These are phyloP conservation scores for Anas capensis DNA, from an alignment of 2,797 vertebrate species.

Conservation along the genomic window DNA sequence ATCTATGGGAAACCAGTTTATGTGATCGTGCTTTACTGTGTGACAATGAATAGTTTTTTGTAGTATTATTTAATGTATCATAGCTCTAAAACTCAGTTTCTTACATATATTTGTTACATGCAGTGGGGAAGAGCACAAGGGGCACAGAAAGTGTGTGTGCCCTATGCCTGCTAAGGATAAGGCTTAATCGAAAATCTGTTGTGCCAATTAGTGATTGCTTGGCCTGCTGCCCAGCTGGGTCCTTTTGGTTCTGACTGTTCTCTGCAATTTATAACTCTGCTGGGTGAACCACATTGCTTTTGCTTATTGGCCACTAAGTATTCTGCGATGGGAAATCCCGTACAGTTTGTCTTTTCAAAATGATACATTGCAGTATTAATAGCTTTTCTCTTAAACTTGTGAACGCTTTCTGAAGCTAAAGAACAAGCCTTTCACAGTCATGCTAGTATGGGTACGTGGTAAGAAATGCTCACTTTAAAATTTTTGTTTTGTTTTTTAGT, in stretches of 20 bases:
- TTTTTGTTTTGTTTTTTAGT: conserved; percentile 77
- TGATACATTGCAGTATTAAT: not conserved
- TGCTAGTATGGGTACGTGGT: not conserved
- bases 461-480: not conserved
- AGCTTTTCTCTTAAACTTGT: not conserved
- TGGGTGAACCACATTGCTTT: not conserved
- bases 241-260: not conserved
- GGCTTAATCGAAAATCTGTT: not conserved
- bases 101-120: not conserved
- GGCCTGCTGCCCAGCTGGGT: not conserved
- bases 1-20: not conserved
- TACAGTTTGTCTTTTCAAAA: not conserved
- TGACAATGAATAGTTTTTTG: not conserved
- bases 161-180: not conserved
- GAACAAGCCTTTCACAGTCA: not conserved
- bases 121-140: not conserved
- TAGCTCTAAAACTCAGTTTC: not conserved
- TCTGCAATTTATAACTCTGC: not conserved
- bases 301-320: conserved; percentile 16
- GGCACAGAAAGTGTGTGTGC: not conserved
- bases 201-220: not conserved
- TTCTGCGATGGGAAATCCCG: not conserved
- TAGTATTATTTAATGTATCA: not conserved
- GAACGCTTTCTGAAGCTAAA: not conserved
- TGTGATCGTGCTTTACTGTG: not conserved